A percentile compares a stretch with the other conserved stretches of the same genome.
These are phyloP conservation scores for Abramis brama DNA, from an alignment of 2,113 vertebrate species.

Conservation along the genomic window DNA sequence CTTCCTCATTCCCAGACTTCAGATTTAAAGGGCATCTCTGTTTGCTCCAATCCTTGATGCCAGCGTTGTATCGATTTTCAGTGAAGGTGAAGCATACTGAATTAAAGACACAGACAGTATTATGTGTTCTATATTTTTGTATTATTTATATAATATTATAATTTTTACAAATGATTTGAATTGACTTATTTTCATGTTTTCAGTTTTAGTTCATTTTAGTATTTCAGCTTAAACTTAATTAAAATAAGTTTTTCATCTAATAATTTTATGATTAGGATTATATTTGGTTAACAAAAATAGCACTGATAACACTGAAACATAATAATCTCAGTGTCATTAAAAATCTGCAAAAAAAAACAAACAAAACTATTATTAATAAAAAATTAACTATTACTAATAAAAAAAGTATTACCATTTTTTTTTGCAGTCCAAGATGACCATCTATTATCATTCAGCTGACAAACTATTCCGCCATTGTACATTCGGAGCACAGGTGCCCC, in stretches of 20 bases:
- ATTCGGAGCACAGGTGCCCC: constrained; percentile 35
- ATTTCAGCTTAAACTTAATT: too few species aligned
- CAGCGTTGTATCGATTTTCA: constrained; percentile 19
- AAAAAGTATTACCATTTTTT: too few species aligned
- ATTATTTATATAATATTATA: background rate
- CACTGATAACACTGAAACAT: background rate
- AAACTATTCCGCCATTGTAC: constrained; percentile 15
- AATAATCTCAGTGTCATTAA: background rate
- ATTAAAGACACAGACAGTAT: constrained; percentile 2
- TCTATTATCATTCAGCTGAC: constrained; percentile 28
- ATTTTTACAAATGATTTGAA: background rate
- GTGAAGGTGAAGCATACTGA: constrained; percentile 15
- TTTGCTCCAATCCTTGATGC: constrained; percentile 15
- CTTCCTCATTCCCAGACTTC: background rate
- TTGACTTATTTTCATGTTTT: background rate
- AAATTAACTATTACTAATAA: too few species aligned
- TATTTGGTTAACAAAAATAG: background rate
- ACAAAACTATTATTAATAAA: background rate
- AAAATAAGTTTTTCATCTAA: too few species aligned
- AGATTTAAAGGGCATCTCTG: constrained; percentile 21
- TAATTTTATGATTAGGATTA: background rate
- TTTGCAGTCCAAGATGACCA: constrained; percentile 28
- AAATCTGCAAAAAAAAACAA: too few species aligned
- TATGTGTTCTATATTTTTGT: background rate
- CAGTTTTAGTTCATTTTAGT: too few species aligned